A percentile compares a stretch with the other conserved stretches of the same genome.
These are phyloP conservation scores for Amphibalanus amphitrite DNA, from an alignment of 1,140 invertebrate species.

Conservation along the genomic window DNA sequence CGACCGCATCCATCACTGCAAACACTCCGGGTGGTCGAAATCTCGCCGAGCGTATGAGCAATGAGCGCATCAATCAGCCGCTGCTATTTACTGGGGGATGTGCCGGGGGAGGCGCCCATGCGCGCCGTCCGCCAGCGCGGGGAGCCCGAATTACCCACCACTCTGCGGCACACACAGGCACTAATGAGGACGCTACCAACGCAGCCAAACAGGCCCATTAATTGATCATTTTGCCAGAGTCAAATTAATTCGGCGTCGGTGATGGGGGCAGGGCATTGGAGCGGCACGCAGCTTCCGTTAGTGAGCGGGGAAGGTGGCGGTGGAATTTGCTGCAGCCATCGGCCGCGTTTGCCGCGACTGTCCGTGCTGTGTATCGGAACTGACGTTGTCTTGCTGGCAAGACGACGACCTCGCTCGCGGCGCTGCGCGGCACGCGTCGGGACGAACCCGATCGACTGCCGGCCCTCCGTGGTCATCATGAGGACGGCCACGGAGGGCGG, in stretches of 20 bases:
- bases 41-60: neutral
- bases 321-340: too few relatives aligned
- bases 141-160: too few relatives aligned
- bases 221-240: neutral
- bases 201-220: neutral
- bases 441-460: neutral
- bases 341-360: neutral
- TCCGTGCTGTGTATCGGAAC: neutral
- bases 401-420: neutral
- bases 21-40: neutral
- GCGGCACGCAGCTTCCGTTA: neutral
- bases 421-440: neutral
- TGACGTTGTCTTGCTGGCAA: neutral
- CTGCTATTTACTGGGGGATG: neutral
- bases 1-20: neutral
- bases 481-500: neutral
- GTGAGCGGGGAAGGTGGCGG: too few relatives aligned
- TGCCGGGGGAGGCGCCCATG: neutral
- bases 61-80: neutral
- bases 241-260: neutral
- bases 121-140: neutral
- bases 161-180: too few relatives aligned
- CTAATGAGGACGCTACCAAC: neutral
- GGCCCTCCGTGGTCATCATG: too few relatives aligned
- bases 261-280: neutral